Percentiles rank a stretch among this genome's conserved stretches.
Conservation (phyloP, 2,888 invertebrate species). For the Celastrina argiolus region DNA sequence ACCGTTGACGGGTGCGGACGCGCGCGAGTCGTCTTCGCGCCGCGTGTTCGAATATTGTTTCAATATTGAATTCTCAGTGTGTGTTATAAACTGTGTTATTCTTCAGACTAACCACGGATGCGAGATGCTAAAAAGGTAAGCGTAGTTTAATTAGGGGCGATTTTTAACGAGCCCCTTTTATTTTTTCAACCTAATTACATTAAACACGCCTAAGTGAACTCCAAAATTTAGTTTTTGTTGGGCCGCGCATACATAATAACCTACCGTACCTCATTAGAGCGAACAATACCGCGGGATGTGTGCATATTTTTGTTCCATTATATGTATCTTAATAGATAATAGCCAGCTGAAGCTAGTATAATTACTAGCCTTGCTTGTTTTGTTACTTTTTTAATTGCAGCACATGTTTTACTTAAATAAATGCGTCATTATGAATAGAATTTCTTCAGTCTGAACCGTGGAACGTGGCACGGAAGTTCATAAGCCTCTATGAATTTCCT, state of each 20-base stretch:
- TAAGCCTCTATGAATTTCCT: no score
- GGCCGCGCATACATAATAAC: background rate
- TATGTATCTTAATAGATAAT: no score
- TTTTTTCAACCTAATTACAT: slow-evolving; percentile 3
- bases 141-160: no score
- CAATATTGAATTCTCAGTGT: background rate
- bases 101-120: background rate
- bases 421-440: background rate
- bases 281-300: background rate
- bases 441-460: no score
- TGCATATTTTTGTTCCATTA: slow-evolving; percentile 2
- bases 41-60: slow-evolving; percentile 7
- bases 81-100: background rate
- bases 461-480: no score
- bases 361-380: background rate
- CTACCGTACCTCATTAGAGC: background rate
- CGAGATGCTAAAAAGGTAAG: background rate
- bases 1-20: background rate
- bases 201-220: background rate
- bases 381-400: slow-evolving; percentile 2
- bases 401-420: background rate
- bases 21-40: background rate
- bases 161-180: background rate
- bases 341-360: no score
- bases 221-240: slow-evolving; percentile 5